These are phyloP conservation scores for Penaeus japonicus DNA, from an alignment of 1,140 invertebrate species.

Conservation along the genomic window DNA sequence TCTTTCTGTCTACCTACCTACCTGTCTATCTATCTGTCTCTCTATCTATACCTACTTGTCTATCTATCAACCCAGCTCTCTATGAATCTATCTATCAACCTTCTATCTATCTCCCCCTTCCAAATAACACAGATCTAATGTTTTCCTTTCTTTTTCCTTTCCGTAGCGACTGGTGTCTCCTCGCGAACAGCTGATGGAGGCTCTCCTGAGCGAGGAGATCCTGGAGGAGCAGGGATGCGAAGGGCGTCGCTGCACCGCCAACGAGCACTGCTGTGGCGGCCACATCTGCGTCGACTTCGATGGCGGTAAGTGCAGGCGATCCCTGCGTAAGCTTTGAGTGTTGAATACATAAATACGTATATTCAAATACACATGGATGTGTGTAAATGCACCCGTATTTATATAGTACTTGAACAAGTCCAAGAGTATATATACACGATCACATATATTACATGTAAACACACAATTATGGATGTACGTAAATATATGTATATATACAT, in stretches of 20 bases:
- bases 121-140: not conserved
- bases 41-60: no score
- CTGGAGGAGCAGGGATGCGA: slow-evolving; percentile 61
- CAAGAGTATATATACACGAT: no score
- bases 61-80: no score
- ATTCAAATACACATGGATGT: not conserved
- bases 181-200: slow-evolving; percentile 58
- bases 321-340: no score
- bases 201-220: slow-evolving; percentile 57
- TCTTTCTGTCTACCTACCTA: no score
- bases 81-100: no score
- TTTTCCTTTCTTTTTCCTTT: not conserved
- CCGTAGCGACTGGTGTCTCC: slow-evolving; percentile 48
- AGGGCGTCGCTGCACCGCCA: slow-evolving; percentile 70
- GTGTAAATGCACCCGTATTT: not conserved
- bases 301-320: slow-evolving; percentile 59
- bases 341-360: not conserved
- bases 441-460: no score
- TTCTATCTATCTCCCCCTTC: no score
- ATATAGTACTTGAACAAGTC: no score
- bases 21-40: no score
- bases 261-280: slow-evolving; percentile 79
- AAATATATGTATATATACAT: no score
- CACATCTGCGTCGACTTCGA: slow-evolving; percentile 78
- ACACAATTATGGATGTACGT: no score